These are phyloP conservation scores for Tetrax tetrax DNA, from an alignment of 2,113 vertebrate genomes.

Conservation along the genomic window DNA sequence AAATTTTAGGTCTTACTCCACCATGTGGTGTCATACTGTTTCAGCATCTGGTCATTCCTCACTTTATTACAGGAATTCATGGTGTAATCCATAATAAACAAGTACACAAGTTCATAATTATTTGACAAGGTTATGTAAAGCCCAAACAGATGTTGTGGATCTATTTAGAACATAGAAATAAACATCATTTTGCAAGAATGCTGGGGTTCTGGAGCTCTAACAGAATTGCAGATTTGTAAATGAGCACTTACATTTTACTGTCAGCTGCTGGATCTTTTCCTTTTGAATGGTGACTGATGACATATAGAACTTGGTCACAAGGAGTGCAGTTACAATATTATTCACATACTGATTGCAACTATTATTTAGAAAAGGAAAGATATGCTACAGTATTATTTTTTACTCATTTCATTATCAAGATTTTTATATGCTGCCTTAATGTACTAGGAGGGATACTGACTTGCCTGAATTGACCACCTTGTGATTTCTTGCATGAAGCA, in stretches of 20 bases:
- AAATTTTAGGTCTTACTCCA: background rate
- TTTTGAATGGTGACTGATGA: background rate
- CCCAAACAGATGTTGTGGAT: background rate
- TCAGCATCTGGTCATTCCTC: conserved; percentile 10
- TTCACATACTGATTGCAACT: background rate
- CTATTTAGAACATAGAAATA: background rate
- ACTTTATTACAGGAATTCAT: background rate
- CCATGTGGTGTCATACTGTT: background rate
- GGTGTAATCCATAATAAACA: background rate
- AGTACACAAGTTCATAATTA: background rate
- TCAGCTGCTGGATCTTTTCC: background rate
- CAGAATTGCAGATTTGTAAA: background rate
- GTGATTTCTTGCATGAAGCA: background rate
- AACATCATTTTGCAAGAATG: background rate
- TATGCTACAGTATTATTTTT: background rate
- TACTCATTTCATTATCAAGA: background rate
- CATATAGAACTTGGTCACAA: background rate
- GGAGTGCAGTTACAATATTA: background rate
- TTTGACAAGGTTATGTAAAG: background rate
- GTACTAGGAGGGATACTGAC: background rate
- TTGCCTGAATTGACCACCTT: background rate
- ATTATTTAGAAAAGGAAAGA: background rate
- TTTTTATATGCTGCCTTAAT: background rate
- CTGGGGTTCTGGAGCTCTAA: background rate
- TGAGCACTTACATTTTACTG: background rate